Percentiles rank a stretch among this genome's conserved stretches.
phyloP scores from a whole-genome alignment of 2,797 vertebrate genomes.

The Crax fasciolata region DNA sequence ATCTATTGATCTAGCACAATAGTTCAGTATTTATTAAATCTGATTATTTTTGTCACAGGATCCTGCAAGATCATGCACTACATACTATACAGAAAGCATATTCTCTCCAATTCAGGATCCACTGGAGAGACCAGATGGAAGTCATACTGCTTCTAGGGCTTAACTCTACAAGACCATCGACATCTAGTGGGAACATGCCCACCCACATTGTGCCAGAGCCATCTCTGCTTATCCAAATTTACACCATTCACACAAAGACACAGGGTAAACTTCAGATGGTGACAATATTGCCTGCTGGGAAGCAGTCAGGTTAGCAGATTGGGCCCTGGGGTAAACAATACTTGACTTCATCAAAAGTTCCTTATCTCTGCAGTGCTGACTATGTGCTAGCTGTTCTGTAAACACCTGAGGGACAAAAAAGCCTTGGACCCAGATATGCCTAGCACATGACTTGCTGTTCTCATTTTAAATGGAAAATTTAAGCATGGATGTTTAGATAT shows the following conservation, averaged over 20 bases:
- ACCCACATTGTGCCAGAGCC: accelerated
- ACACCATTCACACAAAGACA: background rate
- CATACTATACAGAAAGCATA: accelerated
- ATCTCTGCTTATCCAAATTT: background rate
- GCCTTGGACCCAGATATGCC: background rate
- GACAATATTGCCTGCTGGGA: background rate
- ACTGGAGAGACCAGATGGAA: background rate
- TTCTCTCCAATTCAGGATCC: background rate
- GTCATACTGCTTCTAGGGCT: background rate
- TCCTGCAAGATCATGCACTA: background rate
- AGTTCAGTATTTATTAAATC: background rate
- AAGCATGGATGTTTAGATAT: background rate
- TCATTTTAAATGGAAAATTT: conserved; percentile 36
- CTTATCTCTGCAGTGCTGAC: background rate
- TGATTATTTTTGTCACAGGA: background rate
- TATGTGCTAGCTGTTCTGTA: background rate
- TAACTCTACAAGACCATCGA: background rate
- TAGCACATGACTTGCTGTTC: background rate
- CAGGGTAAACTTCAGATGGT: background rate
- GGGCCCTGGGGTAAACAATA: background rate
- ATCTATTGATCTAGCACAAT: background rate
- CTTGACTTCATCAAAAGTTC: background rate
- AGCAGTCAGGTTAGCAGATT: background rate
- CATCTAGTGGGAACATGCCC: background rate
- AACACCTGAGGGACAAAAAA: background rate